Base-by-base conservation (phyloP, 2,888 invertebrate genomes). In the Timema cristinae region DNA sequence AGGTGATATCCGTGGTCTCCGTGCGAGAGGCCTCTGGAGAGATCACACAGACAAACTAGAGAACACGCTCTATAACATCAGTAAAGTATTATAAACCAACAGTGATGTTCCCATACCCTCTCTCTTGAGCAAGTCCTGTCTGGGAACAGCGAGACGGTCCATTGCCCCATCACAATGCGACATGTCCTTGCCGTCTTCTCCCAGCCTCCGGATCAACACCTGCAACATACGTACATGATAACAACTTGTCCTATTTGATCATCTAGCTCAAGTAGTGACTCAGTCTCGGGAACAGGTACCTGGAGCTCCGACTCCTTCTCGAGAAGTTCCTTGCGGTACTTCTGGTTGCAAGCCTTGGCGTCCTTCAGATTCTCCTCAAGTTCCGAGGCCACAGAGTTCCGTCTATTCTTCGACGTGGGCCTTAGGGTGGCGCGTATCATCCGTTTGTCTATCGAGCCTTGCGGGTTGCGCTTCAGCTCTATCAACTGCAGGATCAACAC, bases 361-460 rank as follows among this genome's bases (percentile, higher is more conserved):
- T 94, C 93, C 79, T 92, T 91, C 79, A 96, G 84, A 73, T 92
- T 88, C 74, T 92, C 88, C 80, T 95, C 94, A 74, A 95, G 84
- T 81, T 94, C 94, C 67, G 92, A 93, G 0, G 91, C 90, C 8
- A 91, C 91, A 0, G 93, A 93, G 78, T 93, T 91, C 76, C 93
- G 87, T 73, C 94, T 87, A 0, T 89, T 88, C 78, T 93, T 92
- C 6, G 93, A 91, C 86, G 88, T 89, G 1, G 95, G 95, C 73
- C 94, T 88, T 68, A 97, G 84, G 0, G 96, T 97, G 2, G 96
- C 93, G 59, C 97, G 86, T 73, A 94, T 91, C 73, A 94, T 91
- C 72, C 95, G 86, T 79, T 92, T 91, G 79, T 95, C 92, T 67
- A 92, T 90, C 7, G 91, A 88, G 0, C 93, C 95, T 77, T 90